A percentile compares a stretch with the other conserved stretches of the same genome.
These are phyloP conservation scores for Syritta pipiens DNA, from an alignment of 2,888 invertebrate species.

Conservation along the genomic window DNA sequence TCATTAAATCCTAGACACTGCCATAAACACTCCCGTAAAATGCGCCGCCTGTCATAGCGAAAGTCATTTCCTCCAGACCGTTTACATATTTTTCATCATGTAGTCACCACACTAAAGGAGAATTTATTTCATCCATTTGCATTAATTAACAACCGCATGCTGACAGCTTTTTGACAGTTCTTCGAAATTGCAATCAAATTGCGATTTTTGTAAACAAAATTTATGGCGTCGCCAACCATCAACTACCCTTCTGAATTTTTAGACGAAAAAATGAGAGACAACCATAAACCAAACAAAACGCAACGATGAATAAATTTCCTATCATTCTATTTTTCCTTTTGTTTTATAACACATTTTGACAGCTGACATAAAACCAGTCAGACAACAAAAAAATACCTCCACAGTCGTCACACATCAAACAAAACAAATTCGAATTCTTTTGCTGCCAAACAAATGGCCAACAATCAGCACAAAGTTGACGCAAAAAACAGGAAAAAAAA, in stretches of 20 bases:
- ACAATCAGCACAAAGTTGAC: constrained; percentile 26
- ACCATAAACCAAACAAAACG: not conserved
- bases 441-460: constrained; percentile 41
- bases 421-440: no score
- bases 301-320: constrained; percentile 3
- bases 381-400: not conserved
- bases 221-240: not conserved
- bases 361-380: constrained; percentile 33
- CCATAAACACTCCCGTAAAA: no score
- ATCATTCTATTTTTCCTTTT: no score
- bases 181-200: constrained; percentile 1
- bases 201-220: not conserved
- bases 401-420: constrained; percentile 39
- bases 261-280: no score
- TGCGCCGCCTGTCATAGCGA: no score
- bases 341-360: constrained; percentile 43
- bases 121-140: no score
- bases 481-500: constrained; percentile 20
- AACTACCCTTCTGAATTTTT: no score
- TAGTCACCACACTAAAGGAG: no score
- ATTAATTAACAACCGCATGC: no score
- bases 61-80: no score
- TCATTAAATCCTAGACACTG: no score
- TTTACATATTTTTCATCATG: no score
- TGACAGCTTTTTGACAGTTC: not conserved